Percentiles rank a stretch among this genome's conserved stretches.
Evolutionary conservation across 2,888 invertebrate species (phyloP).

Genomic region (Linyphia triangularis): DNA sequence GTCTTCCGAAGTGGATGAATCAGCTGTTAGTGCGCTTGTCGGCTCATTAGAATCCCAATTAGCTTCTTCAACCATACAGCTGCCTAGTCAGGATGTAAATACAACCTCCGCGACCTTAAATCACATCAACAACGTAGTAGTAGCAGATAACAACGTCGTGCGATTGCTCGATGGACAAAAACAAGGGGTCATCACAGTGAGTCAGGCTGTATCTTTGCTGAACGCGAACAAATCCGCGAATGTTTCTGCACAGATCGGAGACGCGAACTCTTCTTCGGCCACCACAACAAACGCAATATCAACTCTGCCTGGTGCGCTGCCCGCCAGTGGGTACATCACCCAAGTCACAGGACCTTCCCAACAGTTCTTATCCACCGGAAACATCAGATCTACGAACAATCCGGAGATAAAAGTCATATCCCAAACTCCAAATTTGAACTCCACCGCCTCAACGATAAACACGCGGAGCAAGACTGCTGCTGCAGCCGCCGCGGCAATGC

Average conservation of each 20-base stretch:
- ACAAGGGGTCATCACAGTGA: slow-evolving; percentile 70
- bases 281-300: slow-evolving; percentile 44
- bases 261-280: slow-evolving; percentile 28
- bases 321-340: slow-evolving; percentile 73
- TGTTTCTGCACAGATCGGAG: slow-evolving; percentile 43
- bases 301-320: slow-evolving; percentile 71
- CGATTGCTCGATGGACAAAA: slow-evolving; percentile 71
- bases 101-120: slow-evolving; percentile 84
- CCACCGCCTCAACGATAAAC: slow-evolving; percentile 57
- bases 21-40: slow-evolving; percentile 91
- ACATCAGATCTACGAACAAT: slow-evolving; percentile 45
- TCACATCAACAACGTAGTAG: slow-evolving; percentile 79
- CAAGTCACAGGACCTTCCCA: slow-evolving; percentile 71
- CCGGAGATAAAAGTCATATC: slow-evolving; percentile 65
- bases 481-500: slow-evolving; percentile 52
- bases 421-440: slow-evolving; percentile 34
- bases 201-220: slow-evolving; percentile 55
- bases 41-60: slow-evolving; percentile 91
- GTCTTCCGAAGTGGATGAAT: slow-evolving; percentile 92
- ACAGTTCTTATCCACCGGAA: slow-evolving; percentile 60
- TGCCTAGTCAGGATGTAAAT: slow-evolving; percentile 81
- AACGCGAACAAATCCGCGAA: slow-evolving; percentile 59
- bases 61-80: slow-evolving; percentile 74
- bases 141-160: slow-evolving; percentile 67
- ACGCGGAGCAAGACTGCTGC: slow-evolving; percentile 64